These are phyloP conservation scores for Frankliniella fusca DNA, from an alignment of 2,888 invertebrate genomes.

Conservation along the genomic window DNA sequence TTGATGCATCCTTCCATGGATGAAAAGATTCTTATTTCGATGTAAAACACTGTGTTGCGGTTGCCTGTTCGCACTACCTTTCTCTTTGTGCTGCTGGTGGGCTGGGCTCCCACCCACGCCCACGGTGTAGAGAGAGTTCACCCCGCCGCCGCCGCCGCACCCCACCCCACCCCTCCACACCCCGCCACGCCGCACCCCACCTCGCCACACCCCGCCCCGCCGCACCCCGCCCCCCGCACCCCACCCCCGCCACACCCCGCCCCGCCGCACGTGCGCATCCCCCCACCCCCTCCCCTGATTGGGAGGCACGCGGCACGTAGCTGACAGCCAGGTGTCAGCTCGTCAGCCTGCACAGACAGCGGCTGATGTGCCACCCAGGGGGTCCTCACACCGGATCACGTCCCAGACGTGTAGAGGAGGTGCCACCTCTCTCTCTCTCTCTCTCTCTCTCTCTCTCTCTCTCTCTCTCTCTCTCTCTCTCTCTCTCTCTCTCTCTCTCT, in stretches of 20 bases:
- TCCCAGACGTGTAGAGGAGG: neutral
- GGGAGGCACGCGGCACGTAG: constrained; percentile 10
- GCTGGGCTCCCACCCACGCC: neutral
- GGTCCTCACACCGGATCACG: neutral
- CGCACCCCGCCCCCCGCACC: neutral
- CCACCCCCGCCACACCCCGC: neutral
- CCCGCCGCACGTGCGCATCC: neutral
- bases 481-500: no score
- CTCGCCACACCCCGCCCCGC: neutral
- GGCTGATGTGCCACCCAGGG: neutral
- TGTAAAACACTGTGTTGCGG: no score
- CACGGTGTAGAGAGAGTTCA: neutral
- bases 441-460: no score
- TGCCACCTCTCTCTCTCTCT: neutral
- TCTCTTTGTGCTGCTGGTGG: no score
- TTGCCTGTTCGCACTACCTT: no score
- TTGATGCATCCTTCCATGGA: no score
- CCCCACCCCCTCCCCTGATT: no score
- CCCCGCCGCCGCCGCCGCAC: neutral
- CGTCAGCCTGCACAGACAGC: neutral
- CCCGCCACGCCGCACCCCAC: neutral
- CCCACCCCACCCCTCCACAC: neutral
- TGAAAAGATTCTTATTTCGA: no score
- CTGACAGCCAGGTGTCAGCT: constrained; percentile 19
- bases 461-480: no score